Evolutionary conservation across 2,797 vertebrate genomes (phyloP).

Genomic region (Arremon aurantiirostris): DNA sequence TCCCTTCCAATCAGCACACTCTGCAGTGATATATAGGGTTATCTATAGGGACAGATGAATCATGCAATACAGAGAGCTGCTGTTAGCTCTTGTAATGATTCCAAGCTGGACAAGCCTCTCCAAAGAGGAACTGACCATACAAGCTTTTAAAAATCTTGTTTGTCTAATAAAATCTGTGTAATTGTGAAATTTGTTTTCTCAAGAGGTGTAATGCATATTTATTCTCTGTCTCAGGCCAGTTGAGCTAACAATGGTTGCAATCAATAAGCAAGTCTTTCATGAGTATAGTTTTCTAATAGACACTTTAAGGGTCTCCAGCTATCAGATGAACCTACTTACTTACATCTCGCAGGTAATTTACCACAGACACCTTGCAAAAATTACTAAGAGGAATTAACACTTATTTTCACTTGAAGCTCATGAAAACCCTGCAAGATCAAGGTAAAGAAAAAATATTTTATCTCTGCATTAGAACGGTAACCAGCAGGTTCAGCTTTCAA

Average conservation of each 20-base stretch:
- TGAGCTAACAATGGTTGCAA: slow-evolving; percentile 76
- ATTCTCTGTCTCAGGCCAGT: slow-evolving; percentile 61
- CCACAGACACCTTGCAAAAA: slow-evolving; percentile 58
- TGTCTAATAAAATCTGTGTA: slow-evolving; percentile 71
- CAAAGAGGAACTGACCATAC: slow-evolving; percentile 59
- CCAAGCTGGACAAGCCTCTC: slow-evolving; percentile 33
- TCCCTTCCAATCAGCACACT: slow-evolving; percentile 53
- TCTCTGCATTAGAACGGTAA: not conserved
- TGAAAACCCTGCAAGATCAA: slow-evolving; percentile 29
- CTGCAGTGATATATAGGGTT: slow-evolving; percentile 30
- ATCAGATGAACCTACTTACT: slow-evolving; percentile 65
- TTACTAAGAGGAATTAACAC: slow-evolving; percentile 36
- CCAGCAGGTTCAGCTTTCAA: slow-evolving; percentile 9
- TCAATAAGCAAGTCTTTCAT: slow-evolving; percentile 77
- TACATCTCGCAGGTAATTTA: slow-evolving; percentile 59
- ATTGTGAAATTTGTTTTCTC: slow-evolving; percentile 76
- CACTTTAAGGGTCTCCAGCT: slow-evolving; percentile 60
- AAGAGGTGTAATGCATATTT: slow-evolving; percentile 68
- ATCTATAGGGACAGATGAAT: slow-evolving; percentile 41
- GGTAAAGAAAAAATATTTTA: slow-evolving; percentile 9
- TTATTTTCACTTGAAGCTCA: slow-evolving; percentile 43
- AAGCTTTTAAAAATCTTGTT: slow-evolving; percentile 61
- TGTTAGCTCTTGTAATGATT: slow-evolving; percentile 35
- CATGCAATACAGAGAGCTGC: not conserved
- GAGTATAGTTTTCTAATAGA: slow-evolving; percentile 70